A percentile compares a stretch with the other conserved stretches of the same genome.
phyloP scores from a whole-genome alignment of 1,140 invertebrate genomes.

The Danaus plexippus region DNA sequence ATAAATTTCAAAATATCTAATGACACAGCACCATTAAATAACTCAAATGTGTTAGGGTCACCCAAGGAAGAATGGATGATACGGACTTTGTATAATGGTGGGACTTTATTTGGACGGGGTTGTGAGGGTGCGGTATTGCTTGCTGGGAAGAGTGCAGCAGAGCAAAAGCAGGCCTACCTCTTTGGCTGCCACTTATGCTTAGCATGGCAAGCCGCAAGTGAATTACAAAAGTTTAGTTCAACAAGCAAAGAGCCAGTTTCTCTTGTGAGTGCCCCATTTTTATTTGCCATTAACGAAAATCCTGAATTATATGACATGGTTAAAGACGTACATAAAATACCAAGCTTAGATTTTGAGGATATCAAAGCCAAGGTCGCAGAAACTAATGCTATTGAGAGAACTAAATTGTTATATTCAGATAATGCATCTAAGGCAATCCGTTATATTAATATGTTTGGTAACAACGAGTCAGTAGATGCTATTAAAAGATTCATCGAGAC shows the following conservation, averaged over 20 bases:
- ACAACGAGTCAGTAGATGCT: conserved; percentile 41
- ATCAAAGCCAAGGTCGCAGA: conserved; percentile 43
- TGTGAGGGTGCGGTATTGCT: conserved; percentile 86
- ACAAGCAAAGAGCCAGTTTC: conserved; percentile 72
- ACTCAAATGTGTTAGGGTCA: conserved; percentile 73
- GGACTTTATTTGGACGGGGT: conserved; percentile 84
- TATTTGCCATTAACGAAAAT: conserved; percentile 82
- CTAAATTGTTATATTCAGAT: conserved; percentile 39
- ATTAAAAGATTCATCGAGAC: conserved; percentile 54
- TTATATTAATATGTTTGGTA: conserved; percentile 50
- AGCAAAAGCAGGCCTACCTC: conserved; percentile 80
- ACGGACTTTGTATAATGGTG: conserved; percentile 82
- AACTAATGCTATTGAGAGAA: conserved; percentile 50
- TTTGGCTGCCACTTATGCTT: conserved; percentile 89
- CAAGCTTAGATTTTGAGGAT: conserved; percentile 75
- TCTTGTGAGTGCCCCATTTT: conserved; percentile 82
- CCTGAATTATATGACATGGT: conserved; percentile 76
- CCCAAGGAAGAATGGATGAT: conserved; percentile 85
- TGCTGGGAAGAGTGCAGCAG: conserved; percentile 76
- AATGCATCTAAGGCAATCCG: conserved; percentile 47
- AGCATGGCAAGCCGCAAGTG: conserved; percentile 83
- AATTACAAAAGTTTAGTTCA: conserved; percentile 67
- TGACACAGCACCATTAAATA: conserved; percentile 56
- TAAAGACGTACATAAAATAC: conserved; percentile 74
- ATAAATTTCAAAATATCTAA: conserved; percentile 45